phyloP scores from a whole-genome alignment of 2,888 invertebrate genomes.

The Stenchaetothrips biformis region DNA sequence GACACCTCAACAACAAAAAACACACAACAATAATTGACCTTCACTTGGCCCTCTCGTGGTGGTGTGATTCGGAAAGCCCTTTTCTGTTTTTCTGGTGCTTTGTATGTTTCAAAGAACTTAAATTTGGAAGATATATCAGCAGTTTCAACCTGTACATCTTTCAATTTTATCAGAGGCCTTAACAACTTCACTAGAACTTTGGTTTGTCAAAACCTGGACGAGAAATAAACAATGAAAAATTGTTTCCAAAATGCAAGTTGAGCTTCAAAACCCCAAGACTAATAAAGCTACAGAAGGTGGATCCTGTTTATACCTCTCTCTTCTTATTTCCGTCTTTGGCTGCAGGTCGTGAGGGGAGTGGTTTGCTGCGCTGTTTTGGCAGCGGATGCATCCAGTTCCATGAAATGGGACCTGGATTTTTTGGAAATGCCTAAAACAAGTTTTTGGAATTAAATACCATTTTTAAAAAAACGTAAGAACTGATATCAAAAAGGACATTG shows the following conservation, averaged over 20 bases:
- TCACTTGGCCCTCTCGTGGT: conserved; percentile 71
- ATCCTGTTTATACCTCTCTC: conserved; percentile 18
- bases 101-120: conserved; percentile 86
- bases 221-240: conserved; percentile 1
- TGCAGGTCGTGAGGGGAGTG: conserved; percentile 54
- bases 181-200: conserved; percentile 57
- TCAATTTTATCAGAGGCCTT: conserved; percentile 67
- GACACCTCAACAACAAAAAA: not conserved
- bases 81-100: conserved; percentile 61
- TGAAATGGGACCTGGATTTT: conserved; percentile 78
- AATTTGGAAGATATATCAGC: conserved; percentile 80
- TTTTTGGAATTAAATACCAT: not conserved
- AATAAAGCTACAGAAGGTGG: conserved; percentile 6
- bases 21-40: conserved; percentile 47
- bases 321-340: conserved; percentile 50
- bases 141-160: conserved; percentile 72
- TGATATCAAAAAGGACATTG: conserved; percentile 16
- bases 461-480: conserved; percentile 7
- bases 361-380: conserved; percentile 55
- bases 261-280: conserved; percentile 31
- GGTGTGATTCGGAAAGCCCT: conserved; percentile 84
- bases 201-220: conserved; percentile 36
- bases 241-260: conserved; percentile 29
- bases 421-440: conserved; percentile 67
- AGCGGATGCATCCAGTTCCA: conserved; percentile 76